Percentiles rank a stretch among this genome's conserved stretches.
phyloP scores from a whole-genome alignment of 2,888 invertebrate genomes.

The Trissolcus brochymenae region DNA sequence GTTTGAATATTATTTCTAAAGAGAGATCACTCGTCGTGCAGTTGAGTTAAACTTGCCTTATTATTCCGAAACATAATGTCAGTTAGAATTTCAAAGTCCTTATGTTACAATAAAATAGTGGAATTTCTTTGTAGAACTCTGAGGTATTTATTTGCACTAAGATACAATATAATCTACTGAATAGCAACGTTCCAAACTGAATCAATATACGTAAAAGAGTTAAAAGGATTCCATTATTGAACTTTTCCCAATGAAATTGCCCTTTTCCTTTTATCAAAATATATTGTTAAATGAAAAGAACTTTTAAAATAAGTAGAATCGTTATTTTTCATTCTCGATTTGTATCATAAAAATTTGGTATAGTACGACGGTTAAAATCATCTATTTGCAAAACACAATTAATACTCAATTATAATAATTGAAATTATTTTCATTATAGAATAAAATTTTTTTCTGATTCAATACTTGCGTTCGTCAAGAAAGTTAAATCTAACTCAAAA shows the following conservation, averaged over 20 bases:
- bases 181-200: background rate
- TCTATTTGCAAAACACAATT: slow-evolving; percentile 7
- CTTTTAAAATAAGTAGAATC: background rate
- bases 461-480: slow-evolving; percentile 18
- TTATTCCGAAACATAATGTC: too few relatives aligned
- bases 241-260: too few relatives aligned
- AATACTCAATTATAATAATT: background rate
- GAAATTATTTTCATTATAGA: background rate
- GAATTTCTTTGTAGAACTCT: too few relatives aligned
- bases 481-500: slow-evolving; percentile 11
- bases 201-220: slow-evolving; percentile 7
- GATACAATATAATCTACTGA: too few relatives aligned
- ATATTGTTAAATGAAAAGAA: too few relatives aligned
- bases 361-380: slow-evolving; percentile 8
- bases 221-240: slow-evolving; percentile 4
- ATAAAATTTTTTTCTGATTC: background rate
- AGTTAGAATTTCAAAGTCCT: too few relatives aligned
- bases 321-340: slow-evolving; percentile 3
- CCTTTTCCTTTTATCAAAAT: too few relatives aligned
- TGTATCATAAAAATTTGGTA: slow-evolving; percentile 32
- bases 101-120: too few relatives aligned
- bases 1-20: background rate
- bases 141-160: too few relatives aligned
- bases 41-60: too few relatives aligned
- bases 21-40: too few relatives aligned